Evolutionary conservation across 2,113 vertebrate species (phyloP), one percentile per base, ranked within the genome.

Genomic region (Tricholaema leucomelas): DNA sequence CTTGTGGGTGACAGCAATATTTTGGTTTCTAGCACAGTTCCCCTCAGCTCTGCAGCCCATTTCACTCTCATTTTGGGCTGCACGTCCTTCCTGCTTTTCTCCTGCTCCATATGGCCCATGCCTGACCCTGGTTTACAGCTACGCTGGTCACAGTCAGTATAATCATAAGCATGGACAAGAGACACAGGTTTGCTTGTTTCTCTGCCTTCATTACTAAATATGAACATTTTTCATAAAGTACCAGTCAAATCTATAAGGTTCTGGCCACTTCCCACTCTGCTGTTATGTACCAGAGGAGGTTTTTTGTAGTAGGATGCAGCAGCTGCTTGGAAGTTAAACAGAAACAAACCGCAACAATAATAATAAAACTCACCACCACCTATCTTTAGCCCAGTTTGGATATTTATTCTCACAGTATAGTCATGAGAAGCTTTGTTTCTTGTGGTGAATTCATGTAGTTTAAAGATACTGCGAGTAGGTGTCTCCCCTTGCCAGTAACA

Each of bases 131-230:
- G 18, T 25, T 74, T 69, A n/a, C 61, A 33, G 61, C 75, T 58
- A 38, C 31, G 10, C 17, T 66, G 24, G 19, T 31, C 27, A 6
- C 6, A 1, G 8, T 33, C 4, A 1, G 8, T 21, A 66, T 15
- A 15, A 3, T 67, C 0, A 1, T 17, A 28, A 50, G 40, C 33
- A 5, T 23, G 31, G 48, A 10, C 0, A 2, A 30, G 55, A 59
- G n/a, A 8, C 1, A 2, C 21, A 31, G 27, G 12, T 15, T 55
- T 42, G 25, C 10, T 5, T 67, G 17, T 13, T 74, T 56, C 52
- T 71, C 44, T 72, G 71, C 54, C 27, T 77, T 83, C 63, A 17
- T 18, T 81, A 72, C 65, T 36, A 20, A 77, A 31, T 9, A 24
- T 17, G 35, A 66, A 14, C 9, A 20, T 27, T 74, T 65, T 61